A percentile compares a stretch with the other conserved stretches of the same genome.
These are phyloP conservation scores for Adelosebastes latens DNA, from an alignment of 2,797 vertebrate genomes.

Conservation along the genomic window DNA sequence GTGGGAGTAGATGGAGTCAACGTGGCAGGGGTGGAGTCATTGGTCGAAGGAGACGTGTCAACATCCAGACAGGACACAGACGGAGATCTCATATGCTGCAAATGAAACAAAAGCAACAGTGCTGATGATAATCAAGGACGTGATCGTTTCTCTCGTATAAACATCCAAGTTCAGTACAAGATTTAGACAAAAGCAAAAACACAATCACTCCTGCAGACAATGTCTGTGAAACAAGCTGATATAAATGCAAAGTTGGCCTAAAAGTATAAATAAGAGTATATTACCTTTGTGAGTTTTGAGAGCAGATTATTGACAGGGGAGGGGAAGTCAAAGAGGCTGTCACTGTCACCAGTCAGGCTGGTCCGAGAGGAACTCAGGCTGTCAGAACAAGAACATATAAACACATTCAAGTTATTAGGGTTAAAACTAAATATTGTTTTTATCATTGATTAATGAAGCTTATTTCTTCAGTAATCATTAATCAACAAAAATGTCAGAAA, in stretches of 20 bases:
- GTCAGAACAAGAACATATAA: slow-evolving; percentile 10
- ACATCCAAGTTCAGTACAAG: background rate
- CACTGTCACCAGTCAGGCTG: slow-evolving; percentile 76
- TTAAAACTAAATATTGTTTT: background rate
- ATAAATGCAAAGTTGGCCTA: background rate
- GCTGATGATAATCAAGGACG: background rate
- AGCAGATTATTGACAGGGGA: slow-evolving; percentile 85
- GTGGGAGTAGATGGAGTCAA: slow-evolving; percentile 75
- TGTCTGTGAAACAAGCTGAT: background rate
- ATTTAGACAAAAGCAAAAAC: background rate
- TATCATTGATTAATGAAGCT: background rate
- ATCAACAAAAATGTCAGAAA: background rate
- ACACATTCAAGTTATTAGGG: background rate
- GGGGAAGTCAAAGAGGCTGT: slow-evolving; percentile 78
- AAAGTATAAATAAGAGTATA: background rate
- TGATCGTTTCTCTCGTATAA: slow-evolving; percentile 3
- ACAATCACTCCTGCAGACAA: background rate
- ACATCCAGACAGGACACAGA: slow-evolving; percentile 90
- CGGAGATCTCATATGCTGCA: slow-evolving; percentile 89
- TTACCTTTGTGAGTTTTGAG: slow-evolving; percentile 87
- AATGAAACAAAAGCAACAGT: background rate
- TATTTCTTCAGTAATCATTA: background rate
- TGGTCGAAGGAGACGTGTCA: slow-evolving; percentile 81
- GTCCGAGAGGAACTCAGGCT: slow-evolving; percentile 84
- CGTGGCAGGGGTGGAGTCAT: slow-evolving; percentile 66